phyloP scores from a whole-genome alignment of 2,113 vertebrate species.

The Phalacrocorax carbo region DNA sequence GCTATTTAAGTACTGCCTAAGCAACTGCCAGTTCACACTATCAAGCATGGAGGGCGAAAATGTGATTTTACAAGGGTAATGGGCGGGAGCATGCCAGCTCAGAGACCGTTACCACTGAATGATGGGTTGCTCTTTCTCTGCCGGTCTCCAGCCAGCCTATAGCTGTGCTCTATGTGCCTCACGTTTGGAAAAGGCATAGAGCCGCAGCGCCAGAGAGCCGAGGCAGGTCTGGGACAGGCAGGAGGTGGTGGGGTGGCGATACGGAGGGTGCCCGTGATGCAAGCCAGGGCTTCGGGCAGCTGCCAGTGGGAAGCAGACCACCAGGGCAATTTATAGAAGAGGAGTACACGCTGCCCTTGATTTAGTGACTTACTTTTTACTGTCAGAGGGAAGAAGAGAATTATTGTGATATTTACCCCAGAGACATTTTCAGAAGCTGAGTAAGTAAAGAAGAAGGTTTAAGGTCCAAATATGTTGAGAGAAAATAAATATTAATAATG shows the following conservation, averaged over 20 bases:
- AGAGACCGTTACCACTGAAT: rapidly evolving
- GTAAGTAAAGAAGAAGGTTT: neutral
- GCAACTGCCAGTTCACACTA: neutral
- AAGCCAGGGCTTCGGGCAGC: neutral
- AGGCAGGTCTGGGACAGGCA: rapidly evolving
- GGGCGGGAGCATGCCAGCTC: neutral
- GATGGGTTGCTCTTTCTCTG: neutral
- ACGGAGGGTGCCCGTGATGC: rapidly evolving
- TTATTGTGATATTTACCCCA: neutral
- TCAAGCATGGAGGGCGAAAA: neutral
- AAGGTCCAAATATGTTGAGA: neutral
- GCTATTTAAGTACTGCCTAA: neutral
- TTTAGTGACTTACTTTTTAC: neutral
- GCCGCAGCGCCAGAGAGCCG: rapidly evolving
- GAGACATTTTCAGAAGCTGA: neutral
- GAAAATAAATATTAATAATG: neutral
- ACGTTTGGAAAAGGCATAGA: rapidly evolving
- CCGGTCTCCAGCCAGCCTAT: neutral
- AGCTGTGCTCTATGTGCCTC: neutral
- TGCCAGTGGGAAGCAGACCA: neutral
- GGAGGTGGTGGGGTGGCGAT: rapidly evolving
- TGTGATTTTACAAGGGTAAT: neutral
- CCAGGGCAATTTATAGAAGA: neutral
- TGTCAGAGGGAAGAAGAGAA: neutral
- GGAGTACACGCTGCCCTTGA: neutral